Percentiles rank a stretch among this genome's conserved stretches.
phyloP scores from a whole-genome alignment of 2,113 vertebrate genomes.

The Coptodon rendalli region DNA sequence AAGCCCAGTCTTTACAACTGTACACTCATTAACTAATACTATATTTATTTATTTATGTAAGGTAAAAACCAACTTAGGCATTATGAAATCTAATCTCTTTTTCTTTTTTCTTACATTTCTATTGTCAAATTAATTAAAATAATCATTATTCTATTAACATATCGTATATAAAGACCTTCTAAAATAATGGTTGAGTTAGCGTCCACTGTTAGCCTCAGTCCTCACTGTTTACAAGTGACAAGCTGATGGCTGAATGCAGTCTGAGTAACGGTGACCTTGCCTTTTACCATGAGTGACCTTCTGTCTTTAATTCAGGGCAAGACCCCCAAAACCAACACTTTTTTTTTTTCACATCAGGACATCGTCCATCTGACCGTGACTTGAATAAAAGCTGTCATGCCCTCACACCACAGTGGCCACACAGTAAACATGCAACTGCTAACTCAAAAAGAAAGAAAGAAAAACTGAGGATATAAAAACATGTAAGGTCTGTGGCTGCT shows the following conservation, averaged over 20 bases:
- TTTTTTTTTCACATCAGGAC: conserved; percentile 19
- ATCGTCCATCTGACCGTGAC: conserved; percentile 31
- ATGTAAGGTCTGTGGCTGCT: background rate
- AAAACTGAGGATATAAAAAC: background rate
- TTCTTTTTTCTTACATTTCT: background rate
- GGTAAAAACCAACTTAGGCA: background rate
- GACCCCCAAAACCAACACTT: conserved; percentile 45
- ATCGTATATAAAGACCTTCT: background rate
- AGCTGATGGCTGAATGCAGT: conserved; percentile 38
- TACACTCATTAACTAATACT: background rate
- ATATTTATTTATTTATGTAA: background rate
- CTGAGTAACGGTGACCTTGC: conserved; percentile 66
- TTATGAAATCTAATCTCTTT: background rate
- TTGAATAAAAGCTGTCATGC: conserved; percentile 21
- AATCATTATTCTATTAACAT: background rate
- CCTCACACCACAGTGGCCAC: conserved; percentile 17
- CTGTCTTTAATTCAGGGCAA: conserved; percentile 48
- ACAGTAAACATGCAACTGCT: conserved; percentile 23
- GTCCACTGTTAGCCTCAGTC: background rate
- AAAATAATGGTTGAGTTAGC: background rate
- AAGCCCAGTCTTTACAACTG: background rate
- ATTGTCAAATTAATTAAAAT: background rate
- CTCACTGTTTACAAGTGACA: conserved; percentile 55
- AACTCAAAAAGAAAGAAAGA: background rate
- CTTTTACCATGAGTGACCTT: conserved; percentile 61